Base-by-base conservation (phyloP, 2,113 vertebrate species). In the Struthidea cinerea region DNA sequence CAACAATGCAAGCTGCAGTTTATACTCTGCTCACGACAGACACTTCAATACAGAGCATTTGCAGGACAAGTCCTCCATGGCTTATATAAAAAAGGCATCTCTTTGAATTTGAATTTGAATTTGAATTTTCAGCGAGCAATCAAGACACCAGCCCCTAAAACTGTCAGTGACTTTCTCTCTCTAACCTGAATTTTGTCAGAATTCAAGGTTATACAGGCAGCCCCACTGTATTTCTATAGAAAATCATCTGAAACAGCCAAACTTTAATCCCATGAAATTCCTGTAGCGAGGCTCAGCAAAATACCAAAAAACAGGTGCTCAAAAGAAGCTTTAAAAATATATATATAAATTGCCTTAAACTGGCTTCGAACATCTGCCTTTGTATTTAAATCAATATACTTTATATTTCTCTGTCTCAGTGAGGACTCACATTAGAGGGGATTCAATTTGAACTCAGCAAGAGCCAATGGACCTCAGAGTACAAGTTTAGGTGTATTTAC, bases 281-380 rank as follows among this genome's bases (percentile, higher is more conserved):
- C 24, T 73, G 32, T 30, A 63, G 44, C 3, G 3, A 56, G 12
- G 30, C 24, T 77, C 30, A 69, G 27, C 20, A 87, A 60, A 84
- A 86, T 3, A 55, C 5, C 3, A n/a, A 47, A 67, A 53, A 10
- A 1, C 10, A 33, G 0, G 2, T 50, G 30, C 4, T n/a, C 18
- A n/a, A 47, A 50, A 32, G 5, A 35, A 11, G 4, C 3, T 44
- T 71, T 8, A 1, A 6, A n/a, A 49, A 49, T 18, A 42, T 41
- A 60, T 16, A 6, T 7, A 60, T 16, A 6, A 6, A 70, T 26
- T 79, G 35, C 10, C 26, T 68, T 71, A 49, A 91, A 57, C 16
- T 32, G 12, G 3, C 5, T 69, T 73, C 13, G 61, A 68, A 69
- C 15, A 24, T 32, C 41, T 10, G 3, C 22, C 10, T 82, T 63